These are phyloP conservation scores for Poeciliopsis turneri DNA, from an alignment of 2,797 vertebrate species.

Conservation along the genomic window DNA sequence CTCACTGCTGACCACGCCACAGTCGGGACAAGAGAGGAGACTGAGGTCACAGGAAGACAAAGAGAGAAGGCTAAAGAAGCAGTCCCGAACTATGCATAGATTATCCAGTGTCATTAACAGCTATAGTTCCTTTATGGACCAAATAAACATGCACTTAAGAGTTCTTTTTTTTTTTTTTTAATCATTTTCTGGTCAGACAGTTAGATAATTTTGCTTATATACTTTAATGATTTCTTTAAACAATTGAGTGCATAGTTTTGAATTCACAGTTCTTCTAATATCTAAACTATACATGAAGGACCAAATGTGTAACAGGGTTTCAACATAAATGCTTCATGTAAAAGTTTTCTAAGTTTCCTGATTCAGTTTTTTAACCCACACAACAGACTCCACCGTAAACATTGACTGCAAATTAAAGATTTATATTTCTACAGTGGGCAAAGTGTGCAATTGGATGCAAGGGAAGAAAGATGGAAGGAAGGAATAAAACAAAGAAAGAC, in stretches of 20 bases:
- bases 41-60: conserved; percentile 55
- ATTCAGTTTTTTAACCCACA: neutral
- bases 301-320: neutral
- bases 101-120: neutral
- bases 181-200: neutral
- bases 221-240: neutral
- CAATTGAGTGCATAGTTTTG: neutral
- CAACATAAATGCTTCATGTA: neutral
- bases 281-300: neutral
- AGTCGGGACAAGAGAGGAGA: conserved; percentile 35
- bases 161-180: neutral
- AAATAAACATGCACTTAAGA: neutral
- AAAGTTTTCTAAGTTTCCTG: neutral
- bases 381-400: neutral
- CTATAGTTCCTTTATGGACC: neutral
- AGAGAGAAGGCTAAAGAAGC: conserved; percentile 18
- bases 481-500: neutral
- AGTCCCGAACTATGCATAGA: neutral
- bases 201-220: neutral
- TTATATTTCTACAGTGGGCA: neutral
- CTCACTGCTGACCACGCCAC: conserved; percentile 61
- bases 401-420: neutral
- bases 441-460: neutral
- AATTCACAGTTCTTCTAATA: neutral
- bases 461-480: neutral